phyloP scores from a whole-genome alignment of 37 sponge, comb jelly and placozoan species.

The Halisarca cf. caerulea region DNA sequence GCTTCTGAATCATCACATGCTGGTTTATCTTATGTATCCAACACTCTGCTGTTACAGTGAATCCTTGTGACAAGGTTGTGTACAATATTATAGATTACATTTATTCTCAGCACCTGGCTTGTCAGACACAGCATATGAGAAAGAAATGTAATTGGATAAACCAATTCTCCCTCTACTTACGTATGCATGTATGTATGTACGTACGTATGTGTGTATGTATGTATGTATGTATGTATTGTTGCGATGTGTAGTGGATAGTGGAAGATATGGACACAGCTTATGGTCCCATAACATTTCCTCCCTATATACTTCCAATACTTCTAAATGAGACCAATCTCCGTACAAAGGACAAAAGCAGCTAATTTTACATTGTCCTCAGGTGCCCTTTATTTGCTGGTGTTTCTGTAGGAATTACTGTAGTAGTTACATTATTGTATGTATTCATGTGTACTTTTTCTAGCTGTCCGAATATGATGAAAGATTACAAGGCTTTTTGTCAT shows the following conservation, averaged over 20 bases:
- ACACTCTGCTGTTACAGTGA: not conserved
- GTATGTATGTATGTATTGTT: not conserved
- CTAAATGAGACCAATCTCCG: too few species aligned
- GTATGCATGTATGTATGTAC: not conserved
- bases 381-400: not conserved
- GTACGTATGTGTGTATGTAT: not conserved
- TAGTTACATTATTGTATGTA: not conserved
- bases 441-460: not conserved
- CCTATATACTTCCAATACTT: too few species aligned
- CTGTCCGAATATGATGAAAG: not conserved
- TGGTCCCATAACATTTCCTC: too few species aligned
- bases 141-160: not conserved
- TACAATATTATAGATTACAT: too few species aligned
- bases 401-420: not conserved
- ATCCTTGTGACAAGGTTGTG: too few species aligned
- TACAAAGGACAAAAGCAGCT: too few species aligned
- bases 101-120: not conserved
- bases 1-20: not conserved
- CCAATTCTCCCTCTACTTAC: not conserved
- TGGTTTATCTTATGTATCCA: not conserved
- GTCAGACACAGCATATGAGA: not conserved
- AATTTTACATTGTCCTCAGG: too few species aligned
- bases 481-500: not conserved
- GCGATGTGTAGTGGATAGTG: not conserved
- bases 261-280: too few species aligned